Percentiles rank a stretch among this genome's conserved stretches.
phyloP scores from a whole-genome alignment of 2,797 vertebrate genomes.

The Ctenosaura bakeri region DNA sequence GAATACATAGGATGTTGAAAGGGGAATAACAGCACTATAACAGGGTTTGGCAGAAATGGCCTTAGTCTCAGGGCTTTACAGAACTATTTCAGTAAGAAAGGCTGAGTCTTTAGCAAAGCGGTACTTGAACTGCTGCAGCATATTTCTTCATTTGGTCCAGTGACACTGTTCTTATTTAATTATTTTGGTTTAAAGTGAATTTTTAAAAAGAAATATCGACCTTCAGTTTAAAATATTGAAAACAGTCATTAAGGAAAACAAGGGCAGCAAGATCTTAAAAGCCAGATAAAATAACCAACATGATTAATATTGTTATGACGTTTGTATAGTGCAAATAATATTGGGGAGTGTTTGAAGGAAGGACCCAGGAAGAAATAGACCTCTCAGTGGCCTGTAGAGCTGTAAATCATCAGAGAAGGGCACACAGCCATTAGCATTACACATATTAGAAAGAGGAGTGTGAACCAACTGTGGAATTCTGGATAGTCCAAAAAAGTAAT shows the following conservation, averaged over 20 bases:
- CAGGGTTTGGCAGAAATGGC: too few relatives aligned
- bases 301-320: neutral
- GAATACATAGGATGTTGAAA: too few relatives aligned
- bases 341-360: neutral
- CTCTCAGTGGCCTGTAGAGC: neutral
- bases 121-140: too few relatives aligned
- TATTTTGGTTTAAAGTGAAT: too few relatives aligned
- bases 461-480: too few relatives aligned
- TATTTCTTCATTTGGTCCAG: neutral
- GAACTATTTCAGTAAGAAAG: neutral
- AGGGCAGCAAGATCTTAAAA: neutral
- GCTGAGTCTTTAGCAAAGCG: neutral
- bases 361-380: neutral
- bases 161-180: neutral
- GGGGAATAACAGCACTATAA: too few relatives aligned
- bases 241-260: neutral
- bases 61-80: neutral
- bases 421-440: neutral
- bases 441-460: neutral
- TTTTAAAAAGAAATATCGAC: neutral
- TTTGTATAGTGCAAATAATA: neutral
- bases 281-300: neutral
- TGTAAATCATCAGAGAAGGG: neutral
- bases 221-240: neutral
- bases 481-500: too few relatives aligned